Conservation (phyloP, 2,797 vertebrate genomes). For the Chromis chromis region DNA sequence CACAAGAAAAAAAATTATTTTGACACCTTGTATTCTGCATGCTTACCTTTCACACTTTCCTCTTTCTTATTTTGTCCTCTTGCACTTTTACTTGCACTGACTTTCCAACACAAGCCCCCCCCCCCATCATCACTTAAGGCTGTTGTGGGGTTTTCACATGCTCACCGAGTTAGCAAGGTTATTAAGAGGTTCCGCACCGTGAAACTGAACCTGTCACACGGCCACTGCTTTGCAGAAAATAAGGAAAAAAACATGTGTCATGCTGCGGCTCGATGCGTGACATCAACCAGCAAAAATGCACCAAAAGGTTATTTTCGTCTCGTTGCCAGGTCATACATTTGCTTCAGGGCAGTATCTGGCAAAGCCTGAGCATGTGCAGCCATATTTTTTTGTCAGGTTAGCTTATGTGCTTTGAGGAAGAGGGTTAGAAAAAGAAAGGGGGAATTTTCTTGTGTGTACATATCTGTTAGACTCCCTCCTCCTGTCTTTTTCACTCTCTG, state of each 20-base stretch:
- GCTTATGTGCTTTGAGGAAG: background rate
- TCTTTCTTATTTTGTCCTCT: background rate
- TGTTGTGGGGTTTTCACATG: slow-evolving; percentile 28
- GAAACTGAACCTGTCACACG: slow-evolving; percentile 36
- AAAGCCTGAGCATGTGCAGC: slow-evolving; percentile 31
- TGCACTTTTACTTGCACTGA: background rate
- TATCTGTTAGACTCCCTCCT: slow-evolving; percentile 10
- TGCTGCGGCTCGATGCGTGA: slow-evolving; percentile 48
- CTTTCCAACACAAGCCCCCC: background rate
- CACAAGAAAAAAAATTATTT: background rate
- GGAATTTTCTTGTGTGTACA: background rate
- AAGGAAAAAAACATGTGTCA: slow-evolving; percentile 34
- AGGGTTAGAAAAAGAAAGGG: background rate
- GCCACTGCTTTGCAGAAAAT: slow-evolving; percentile 9
- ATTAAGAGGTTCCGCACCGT: slow-evolving; percentile 30
- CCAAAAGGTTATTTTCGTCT: slow-evolving; percentile 59
- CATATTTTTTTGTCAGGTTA: slow-evolving; percentile 15
- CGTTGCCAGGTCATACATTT: slow-evolving; percentile 46
- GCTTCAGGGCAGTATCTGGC: slow-evolving; percentile 33
- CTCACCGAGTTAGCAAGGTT: slow-evolving; percentile 34
- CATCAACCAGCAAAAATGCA: slow-evolving; percentile 65
- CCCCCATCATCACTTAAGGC: slow-evolving; percentile 12
- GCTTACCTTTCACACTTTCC: background rate
- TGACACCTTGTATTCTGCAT: slow-evolving; percentile 1
- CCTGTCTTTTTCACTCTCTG: slow-evolving; percentile 10